phyloP scores from a whole-genome alignment of 37 sponge, comb jelly and placozoan genomes.

The Cladorhizidae sp. region DNA sequence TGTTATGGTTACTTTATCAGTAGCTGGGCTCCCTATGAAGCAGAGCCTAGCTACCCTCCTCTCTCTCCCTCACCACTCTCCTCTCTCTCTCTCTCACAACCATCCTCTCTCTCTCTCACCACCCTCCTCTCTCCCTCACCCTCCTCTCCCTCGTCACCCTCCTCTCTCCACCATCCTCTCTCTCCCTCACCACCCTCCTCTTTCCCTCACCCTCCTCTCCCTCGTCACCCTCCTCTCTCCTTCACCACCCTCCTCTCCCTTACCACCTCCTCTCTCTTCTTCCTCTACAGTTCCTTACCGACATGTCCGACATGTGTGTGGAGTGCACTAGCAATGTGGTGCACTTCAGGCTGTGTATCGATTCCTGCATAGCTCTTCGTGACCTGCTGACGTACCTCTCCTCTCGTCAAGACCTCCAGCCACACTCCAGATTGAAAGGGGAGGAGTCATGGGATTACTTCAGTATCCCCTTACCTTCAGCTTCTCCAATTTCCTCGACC shows the following conservation, averaged over 20 bases:
- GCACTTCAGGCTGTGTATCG: conserved; percentile 87
- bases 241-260: neutral
- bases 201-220: neutral
- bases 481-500: neutral
- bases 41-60: too few species aligned
- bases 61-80: neutral
- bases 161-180: too few species aligned
- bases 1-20: too few species aligned
- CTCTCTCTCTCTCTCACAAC: neutral
- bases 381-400: conserved; percentile 84
- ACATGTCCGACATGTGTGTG: conserved; percentile 55
- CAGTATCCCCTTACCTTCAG: neutral
- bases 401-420: conserved; percentile 59
- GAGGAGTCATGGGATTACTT: conserved; percentile 7
- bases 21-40: too few species aligned
- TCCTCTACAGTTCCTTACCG: conserved; percentile 30
- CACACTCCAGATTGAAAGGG: neutral
- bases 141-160: too few species aligned
- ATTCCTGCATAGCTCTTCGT: conserved; percentile 83
- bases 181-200: neutral
- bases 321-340: conserved; percentile 75
- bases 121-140: too few species aligned
- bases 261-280: neutral
- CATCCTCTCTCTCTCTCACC: too few species aligned
- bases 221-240: neutral